These are phyloP conservation scores for Coelinius sp. DNA, from an alignment of 2,888 invertebrate species.

Conservation along the genomic window DNA sequence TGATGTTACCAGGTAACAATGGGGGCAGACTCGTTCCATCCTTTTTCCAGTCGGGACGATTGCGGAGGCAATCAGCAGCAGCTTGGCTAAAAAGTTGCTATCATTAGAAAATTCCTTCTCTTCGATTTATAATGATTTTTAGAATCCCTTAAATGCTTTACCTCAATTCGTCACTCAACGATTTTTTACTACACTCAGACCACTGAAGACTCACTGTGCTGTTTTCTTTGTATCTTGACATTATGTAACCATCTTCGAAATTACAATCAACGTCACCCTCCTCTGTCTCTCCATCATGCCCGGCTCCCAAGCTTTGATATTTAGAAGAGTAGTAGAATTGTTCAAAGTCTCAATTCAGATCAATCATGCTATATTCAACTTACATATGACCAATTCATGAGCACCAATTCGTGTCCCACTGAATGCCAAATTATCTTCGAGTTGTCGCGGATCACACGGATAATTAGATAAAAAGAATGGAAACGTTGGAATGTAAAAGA, in stretches of 20 bases:
- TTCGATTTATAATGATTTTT: too few relatives aligned
- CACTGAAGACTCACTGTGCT: neutral
- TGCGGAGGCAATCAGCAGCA: neutral
- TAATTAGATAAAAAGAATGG: too few relatives aligned
- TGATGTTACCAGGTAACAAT: neutral
- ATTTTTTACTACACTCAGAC: neutral
- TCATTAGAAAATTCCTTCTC: neutral
- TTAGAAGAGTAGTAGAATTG: neutral
- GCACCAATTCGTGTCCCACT: neutral
- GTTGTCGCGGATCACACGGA: too few relatives aligned
- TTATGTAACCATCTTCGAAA: neutral
- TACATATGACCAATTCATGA: conserved; percentile 14
- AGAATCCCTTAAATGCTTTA: neutral
- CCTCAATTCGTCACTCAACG: neutral
- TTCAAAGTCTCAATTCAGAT: neutral
- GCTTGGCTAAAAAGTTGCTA: neutral
- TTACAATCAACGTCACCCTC: neutral
- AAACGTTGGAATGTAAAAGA: too few relatives aligned
- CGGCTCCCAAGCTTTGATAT: neutral
- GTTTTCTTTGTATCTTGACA: neutral
- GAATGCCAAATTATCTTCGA: conserved; percentile 1
- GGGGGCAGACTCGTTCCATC: neutral
- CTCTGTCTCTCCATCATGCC: neutral
- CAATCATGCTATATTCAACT: neutral
- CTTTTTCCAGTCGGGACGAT: neutral